phyloP scores from a whole-genome alignment of 2,113 vertebrate species.

The Corynorhinus townsendii region DNA sequence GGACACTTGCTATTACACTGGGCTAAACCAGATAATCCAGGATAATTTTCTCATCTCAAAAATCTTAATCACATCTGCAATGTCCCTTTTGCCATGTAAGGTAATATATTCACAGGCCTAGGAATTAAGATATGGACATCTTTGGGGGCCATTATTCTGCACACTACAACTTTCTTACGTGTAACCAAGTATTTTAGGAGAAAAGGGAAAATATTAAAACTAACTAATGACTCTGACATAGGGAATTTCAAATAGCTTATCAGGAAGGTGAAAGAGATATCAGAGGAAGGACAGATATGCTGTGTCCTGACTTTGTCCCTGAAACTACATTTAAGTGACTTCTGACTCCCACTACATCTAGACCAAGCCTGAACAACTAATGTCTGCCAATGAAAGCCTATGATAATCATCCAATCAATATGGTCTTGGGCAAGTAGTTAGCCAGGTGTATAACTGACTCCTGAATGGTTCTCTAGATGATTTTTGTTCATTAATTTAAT shows the following conservation, averaged over 20 bases:
- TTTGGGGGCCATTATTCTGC: not conserved
- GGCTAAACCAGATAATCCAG: not conserved
- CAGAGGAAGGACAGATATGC: not conserved
- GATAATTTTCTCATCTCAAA: not conserved
- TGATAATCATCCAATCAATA: not conserved
- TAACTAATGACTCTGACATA: not conserved
- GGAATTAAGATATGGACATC: not conserved
- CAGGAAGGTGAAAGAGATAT: not conserved
- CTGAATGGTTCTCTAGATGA: not conserved
- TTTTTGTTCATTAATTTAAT: constrained; percentile 10
- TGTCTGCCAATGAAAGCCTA: not conserved
- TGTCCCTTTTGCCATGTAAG: not conserved
- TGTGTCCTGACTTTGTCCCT: not conserved
- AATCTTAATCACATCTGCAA: not conserved
- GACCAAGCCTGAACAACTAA: not conserved
- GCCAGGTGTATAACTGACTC: not conserved
- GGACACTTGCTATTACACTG: not conserved
- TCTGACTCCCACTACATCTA: not conserved
- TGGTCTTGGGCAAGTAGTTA: not conserved
- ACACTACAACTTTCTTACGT: not conserved
- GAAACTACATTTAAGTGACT: not conserved
- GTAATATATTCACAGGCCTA: not conserved
- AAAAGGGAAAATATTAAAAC: not conserved
- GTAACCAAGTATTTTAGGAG: not conserved
- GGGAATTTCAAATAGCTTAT: not conserved